Percentiles rank a stretch among this genome's conserved stretches.
Conservation (phyloP, 2,888 invertebrate species). For the Aphodius granarius region DNA sequence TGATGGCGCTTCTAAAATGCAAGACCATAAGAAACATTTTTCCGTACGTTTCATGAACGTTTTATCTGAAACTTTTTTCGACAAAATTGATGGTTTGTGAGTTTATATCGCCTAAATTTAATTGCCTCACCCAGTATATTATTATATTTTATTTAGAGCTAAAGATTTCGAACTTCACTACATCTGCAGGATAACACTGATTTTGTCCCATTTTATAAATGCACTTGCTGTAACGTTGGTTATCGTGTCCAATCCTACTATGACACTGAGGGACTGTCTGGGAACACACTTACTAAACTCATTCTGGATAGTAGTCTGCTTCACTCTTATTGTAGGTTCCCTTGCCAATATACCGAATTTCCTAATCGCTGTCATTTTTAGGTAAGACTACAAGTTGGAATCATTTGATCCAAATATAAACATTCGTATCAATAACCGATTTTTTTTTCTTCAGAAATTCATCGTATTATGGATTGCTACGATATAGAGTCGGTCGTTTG, state of each 20-base stretch:
- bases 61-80: too few relatives aligned
- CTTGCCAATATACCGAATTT: constrained; percentile 28
- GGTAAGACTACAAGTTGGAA: constrained; percentile 16
- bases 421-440: too few relatives aligned
- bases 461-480: neutral
- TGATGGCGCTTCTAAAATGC: too few relatives aligned
- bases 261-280: constrained; percentile 29
- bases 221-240: constrained; percentile 27
- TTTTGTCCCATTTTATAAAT: constrained; percentile 32
- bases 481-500: neutral
- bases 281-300: too few relatives aligned
- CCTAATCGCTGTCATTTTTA: constrained; percentile 26
- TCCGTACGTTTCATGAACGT: too few relatives aligned
- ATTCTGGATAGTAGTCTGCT: neutral
- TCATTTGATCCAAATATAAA: neutral
- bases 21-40: too few relatives aligned
- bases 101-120: too few relatives aligned
- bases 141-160: constrained; percentile 27
- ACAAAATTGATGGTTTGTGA: too few relatives aligned
- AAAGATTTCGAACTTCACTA: constrained; percentile 28
- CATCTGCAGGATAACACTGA: constrained; percentile 29
- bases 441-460: neutral
- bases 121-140: too few relatives aligned
- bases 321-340: constrained; percentile 18
- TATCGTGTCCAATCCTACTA: constrained; percentile 24